Conservation (phyloP, 2,888 invertebrate species). For the Parnassius glacialis region DNA sequence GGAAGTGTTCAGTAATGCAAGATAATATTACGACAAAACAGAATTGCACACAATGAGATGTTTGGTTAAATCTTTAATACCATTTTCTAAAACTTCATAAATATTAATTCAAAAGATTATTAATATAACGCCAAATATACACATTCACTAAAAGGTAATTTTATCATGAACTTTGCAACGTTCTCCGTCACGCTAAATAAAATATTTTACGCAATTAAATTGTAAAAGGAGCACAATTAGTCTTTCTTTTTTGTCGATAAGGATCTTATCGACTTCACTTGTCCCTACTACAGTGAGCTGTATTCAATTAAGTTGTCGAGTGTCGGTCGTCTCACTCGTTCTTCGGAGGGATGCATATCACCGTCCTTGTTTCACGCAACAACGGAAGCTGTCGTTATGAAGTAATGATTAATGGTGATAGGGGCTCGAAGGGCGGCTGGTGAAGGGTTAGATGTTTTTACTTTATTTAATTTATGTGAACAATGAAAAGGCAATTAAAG, state of each 20-base stretch:
- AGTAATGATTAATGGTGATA: slow-evolving; percentile 66
- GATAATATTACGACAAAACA: no score
- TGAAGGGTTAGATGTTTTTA: slow-evolving; percentile 36
- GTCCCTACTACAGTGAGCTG: slow-evolving; percentile 42
- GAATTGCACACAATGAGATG: no score
- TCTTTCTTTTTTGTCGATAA: slow-evolving; percentile 33
- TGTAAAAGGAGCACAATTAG: slow-evolving; percentile 17
- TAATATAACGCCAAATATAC: no score
- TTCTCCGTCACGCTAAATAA: slow-evolving; percentile 19
- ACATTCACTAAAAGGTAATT: no score
- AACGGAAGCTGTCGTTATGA: slow-evolving; percentile 69
- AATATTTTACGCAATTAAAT: slow-evolving; percentile 24
- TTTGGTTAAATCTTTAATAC: no score
- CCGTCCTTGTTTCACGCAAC: slow-evolving; percentile 44
- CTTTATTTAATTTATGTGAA: slow-evolving; percentile 31
- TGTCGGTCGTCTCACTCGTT: slow-evolving; percentile 40
- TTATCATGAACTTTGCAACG: not conserved
- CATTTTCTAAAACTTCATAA: no score
- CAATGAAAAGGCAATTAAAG: slow-evolving; percentile 28
- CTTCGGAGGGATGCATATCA: slow-evolving; percentile 25
- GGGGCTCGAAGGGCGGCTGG: slow-evolving; percentile 40
- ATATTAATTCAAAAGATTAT: no score
- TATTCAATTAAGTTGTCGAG: slow-evolving; percentile 75
- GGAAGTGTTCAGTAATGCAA: no score
- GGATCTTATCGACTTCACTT: slow-evolving; percentile 37